Evolutionary conservation across 2,888 invertebrate species (phyloP).

Genomic region (Drosophila pseudotalamancana): DNA sequence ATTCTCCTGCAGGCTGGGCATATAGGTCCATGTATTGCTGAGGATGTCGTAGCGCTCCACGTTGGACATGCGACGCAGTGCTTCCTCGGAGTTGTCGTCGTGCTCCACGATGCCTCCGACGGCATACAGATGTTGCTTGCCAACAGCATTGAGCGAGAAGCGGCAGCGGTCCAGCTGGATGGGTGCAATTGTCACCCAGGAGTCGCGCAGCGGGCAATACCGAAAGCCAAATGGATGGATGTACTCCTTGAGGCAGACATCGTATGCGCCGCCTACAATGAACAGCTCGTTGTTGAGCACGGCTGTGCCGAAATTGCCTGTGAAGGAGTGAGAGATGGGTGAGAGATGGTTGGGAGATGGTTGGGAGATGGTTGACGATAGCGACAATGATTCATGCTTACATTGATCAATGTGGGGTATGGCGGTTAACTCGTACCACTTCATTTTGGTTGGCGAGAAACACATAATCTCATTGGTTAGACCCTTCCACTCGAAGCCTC

Average conservation of each 20-base stretch:
- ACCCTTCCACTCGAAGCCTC: slow-evolving; percentile 88
- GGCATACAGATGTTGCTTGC: slow-evolving; percentile 85
- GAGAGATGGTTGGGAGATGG: not conserved
- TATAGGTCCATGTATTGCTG: slow-evolving; percentile 86
- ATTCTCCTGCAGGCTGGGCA: slow-evolving; percentile 86
- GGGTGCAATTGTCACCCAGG: slow-evolving; percentile 89
- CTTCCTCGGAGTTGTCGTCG: slow-evolving; percentile 83
- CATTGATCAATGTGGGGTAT: slow-evolving; percentile 91
- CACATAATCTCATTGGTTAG: slow-evolving; percentile 89
- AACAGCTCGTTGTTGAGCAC: slow-evolving; percentile 89
- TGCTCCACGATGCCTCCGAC: slow-evolving; percentile 88
- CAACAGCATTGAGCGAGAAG: slow-evolving; percentile 87
- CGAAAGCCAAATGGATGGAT: slow-evolving; percentile 90
- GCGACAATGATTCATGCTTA: slow-evolving; percentile 35
- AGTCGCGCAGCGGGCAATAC: slow-evolving; percentile 87
- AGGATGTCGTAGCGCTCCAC: slow-evolving; percentile 87
- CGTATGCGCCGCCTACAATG: slow-evolving; percentile 90
- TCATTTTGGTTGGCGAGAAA: slow-evolving; percentile 86
- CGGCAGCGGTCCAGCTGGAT: slow-evolving; percentile 88
- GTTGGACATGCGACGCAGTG: slow-evolving; percentile 77
- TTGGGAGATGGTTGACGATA: too few species aligned
- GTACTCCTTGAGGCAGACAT: slow-evolving; percentile 88
- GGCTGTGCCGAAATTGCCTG: slow-evolving; percentile 88
- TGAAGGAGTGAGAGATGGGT: not conserved
- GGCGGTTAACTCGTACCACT: slow-evolving; percentile 88